These are phyloP conservation scores for Lasioglossum zephyrum DNA, from an alignment of 2,888 invertebrate genomes.

Conservation along the genomic window DNA sequence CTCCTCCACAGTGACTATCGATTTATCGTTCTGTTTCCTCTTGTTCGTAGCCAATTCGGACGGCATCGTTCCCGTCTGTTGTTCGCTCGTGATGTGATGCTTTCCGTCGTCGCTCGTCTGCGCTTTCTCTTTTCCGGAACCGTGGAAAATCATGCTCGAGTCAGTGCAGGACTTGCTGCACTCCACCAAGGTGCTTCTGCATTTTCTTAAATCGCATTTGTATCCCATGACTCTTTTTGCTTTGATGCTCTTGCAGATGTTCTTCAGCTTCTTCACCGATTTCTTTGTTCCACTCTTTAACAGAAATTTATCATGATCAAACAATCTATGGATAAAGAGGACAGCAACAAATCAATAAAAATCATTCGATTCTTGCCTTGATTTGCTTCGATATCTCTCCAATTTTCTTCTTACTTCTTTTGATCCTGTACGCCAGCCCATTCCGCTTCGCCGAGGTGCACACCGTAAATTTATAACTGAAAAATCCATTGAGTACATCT, in stretches of 20 bases:
- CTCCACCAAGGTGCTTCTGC: slow-evolving; percentile 49
- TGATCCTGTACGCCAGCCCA: slow-evolving; percentile 14
- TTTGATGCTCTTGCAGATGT: slow-evolving; percentile 1
- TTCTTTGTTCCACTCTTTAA: slow-evolving; percentile 26
- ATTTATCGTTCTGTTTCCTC: slow-evolving; percentile 33
- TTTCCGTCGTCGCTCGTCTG: background rate
- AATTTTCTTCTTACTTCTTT: slow-evolving; percentile 39
- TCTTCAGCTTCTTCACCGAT: slow-evolving; percentile 26
- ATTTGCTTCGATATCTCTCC: slow-evolving; percentile 29
- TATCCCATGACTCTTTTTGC: slow-evolving; percentile 56
- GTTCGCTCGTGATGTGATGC: background rate
- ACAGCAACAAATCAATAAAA: background rate
- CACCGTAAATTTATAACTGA: slow-evolving; percentile 35
- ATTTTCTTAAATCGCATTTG: slow-evolving; percentile 54
- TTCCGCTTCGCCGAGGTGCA: slow-evolving; percentile 23
- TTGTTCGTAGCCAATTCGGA: background rate
- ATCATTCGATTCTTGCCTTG: slow-evolving; percentile 21
- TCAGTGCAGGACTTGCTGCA: slow-evolving; percentile 57
- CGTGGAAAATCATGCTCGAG: slow-evolving; percentile 44
- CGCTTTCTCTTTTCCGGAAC: background rate
- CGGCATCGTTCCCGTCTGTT: background rate
- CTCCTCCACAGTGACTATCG: slow-evolving; percentile 33
- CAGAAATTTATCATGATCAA: background rate
- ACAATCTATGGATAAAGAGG: background rate
- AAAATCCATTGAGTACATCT: background rate